Base-by-base conservation (phyloP, 2,113 vertebrate species). In the Polyodon spathula region DNA sequence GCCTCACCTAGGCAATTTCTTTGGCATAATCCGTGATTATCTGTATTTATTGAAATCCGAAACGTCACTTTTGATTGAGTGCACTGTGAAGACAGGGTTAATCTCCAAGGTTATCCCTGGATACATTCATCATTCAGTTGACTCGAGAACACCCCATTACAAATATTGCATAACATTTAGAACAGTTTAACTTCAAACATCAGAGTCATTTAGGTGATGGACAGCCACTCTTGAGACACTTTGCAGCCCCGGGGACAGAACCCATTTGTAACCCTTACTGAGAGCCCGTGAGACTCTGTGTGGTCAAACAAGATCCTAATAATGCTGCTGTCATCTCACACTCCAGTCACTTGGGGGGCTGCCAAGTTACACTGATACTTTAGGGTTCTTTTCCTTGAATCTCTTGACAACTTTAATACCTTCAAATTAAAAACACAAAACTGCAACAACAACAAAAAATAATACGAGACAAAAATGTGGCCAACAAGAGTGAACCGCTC, bases 41-140 rank as follows among this genome's bases (percentile, higher is more conserved):
- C 6, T 68, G 64, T 62, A 15, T 63, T 52, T 56, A 62, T 56
- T 65, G 1, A 62, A 54, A 46, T 60, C 38, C 58, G 64, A 64
- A 51, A 69, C 48, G 51, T 67, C 48, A 70, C 74, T 78, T 69
- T 63, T 58, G 62, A 55, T 56, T 2, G 40, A 71, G 37, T 5
- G 38, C 48, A 66, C 70, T 64, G 66, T 63, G 50, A 61, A 67
- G 72, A 40, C 72, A 62, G 60, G 68, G 75, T 72, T 75, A 76
- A 71, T 60, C 72, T 66, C 58, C 63, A 59, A 65, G 65, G 66
- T 70, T 68, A 59, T 69, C 63, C 65, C 68, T 65, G 64, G 64
- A 64, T 67, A n/a, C 66, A 54, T 65, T 68, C 69, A 66, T 72
- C 77, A 71, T 62, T 64, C 69, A 61, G 58, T 65, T 67, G 76